Evolutionary conservation across 2,113 vertebrate genomes (phyloP).

Genomic region (Myxocyprinus asiaticus): DNA sequence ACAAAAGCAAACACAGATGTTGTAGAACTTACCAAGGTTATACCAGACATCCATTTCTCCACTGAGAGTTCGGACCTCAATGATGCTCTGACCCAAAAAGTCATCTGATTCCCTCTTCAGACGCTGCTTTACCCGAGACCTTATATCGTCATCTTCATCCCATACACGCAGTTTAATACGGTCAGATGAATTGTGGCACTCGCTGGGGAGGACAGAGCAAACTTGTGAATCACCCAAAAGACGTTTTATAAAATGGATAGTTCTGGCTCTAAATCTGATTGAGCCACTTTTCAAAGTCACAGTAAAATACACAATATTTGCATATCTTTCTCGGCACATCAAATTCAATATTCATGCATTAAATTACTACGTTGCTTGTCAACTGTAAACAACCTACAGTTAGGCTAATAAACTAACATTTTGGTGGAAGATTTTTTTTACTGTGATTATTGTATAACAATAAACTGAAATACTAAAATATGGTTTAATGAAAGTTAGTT

Average conservation of each 20-base stretch:
- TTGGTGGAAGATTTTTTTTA: no score
- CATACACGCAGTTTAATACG: conserved; percentile 95
- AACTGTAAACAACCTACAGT: no score
- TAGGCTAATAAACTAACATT: no score
- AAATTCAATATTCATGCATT: no score
- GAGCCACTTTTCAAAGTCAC: no score
- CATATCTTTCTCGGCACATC: no score
- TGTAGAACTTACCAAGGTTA: conserved; percentile 84
- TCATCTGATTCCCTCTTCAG: conserved; percentile 96
- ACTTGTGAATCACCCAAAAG: not conserved
- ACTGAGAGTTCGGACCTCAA: conserved; percentile 94
- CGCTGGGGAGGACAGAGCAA: conserved; percentile 67
- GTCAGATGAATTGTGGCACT: conserved; percentile 97
- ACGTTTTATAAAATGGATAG: not conserved
- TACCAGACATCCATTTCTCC: conserved; percentile 99
- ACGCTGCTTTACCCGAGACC: conserved; percentile 94
- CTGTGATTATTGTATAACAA: no score
- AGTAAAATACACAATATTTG: no score
- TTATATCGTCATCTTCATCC: conserved; percentile 98
- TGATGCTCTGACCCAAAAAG: conserved; percentile 97
- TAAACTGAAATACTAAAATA: no score
- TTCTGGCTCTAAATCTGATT: no score
- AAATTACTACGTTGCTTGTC: no score
- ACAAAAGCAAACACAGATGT: not conserved
- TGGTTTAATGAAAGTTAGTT: no score